These are phyloP conservation scores for Agapornis canus DNA, from an alignment of 2,797 vertebrate species.

Conservation along the genomic window DNA sequence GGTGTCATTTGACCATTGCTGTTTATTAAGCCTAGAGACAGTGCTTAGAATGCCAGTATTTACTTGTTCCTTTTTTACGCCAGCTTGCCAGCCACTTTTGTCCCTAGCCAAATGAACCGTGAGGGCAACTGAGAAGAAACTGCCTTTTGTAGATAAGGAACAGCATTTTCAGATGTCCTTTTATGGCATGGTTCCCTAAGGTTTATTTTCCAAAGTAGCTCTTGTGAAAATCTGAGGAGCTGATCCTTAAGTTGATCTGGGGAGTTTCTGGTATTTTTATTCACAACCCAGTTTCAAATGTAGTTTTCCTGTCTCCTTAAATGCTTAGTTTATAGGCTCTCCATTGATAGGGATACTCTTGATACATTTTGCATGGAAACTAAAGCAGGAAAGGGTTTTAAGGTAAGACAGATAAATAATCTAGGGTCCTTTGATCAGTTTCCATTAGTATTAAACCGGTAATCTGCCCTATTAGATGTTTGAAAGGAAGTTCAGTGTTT, in stretches of 20 bases:
- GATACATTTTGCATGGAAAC: constrained; percentile 40
- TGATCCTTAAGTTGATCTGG: background rate
- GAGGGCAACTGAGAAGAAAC: background rate
- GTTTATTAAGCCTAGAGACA: background rate
- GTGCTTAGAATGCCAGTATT: background rate
- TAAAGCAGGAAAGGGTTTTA: constrained; percentile 32
- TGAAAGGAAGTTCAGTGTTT: constrained; percentile 49
- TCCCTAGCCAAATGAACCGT: background rate
- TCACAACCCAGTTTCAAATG: background rate
- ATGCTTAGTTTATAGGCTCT: background rate
- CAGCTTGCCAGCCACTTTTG: background rate
- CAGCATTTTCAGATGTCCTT: background rate
- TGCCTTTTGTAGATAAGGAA: background rate
- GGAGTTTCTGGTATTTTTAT: background rate
- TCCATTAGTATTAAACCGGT: constrained; percentile 43
- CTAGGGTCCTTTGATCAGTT: constrained; percentile 50
- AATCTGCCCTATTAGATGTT: constrained; percentile 36
- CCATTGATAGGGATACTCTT: constrained; percentile 19
- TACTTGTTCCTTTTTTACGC: background rate
- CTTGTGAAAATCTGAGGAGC: background rate
- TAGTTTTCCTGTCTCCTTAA: constrained; percentile 4
- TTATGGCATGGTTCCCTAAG: background rate
- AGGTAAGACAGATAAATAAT: constrained; percentile 41
- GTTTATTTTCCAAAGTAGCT: background rate
- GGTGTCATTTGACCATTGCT: background rate